These are phyloP conservation scores for Protomyctophum bolini DNA, from an alignment of 2,113 vertebrate species.

Conservation along the genomic window DNA sequence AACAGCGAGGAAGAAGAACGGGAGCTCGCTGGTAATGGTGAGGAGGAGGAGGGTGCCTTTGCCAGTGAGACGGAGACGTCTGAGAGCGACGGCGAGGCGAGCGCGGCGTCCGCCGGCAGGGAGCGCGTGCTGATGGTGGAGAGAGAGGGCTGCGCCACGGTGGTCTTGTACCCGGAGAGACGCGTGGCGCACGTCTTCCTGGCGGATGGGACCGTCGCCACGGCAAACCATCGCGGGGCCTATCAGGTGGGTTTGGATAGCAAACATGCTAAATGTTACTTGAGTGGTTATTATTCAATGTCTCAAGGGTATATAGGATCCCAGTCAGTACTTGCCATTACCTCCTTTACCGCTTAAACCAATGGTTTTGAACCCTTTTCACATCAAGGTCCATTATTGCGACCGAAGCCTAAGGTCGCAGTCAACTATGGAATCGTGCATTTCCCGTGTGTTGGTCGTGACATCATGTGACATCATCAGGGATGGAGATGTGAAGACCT, in stretches of 20 bases:
- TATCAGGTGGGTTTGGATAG: constrained; percentile 82
- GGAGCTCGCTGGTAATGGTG: background rate
- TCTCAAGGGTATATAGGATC: too few relatives aligned
- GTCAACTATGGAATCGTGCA: too few relatives aligned
- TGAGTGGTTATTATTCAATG: too few relatives aligned
- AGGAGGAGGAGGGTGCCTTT: background rate
- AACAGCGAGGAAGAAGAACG: constrained; percentile 1
- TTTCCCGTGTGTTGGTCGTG: too few relatives aligned
- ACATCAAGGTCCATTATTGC: too few relatives aligned
- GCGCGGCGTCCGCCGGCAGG: constrained; percentile 45
- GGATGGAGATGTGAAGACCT: too few relatives aligned
- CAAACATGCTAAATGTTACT: too few relatives aligned
- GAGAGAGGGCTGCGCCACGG: constrained; percentile 82
- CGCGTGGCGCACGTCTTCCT: constrained; percentile 79
- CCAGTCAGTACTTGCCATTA: too few relatives aligned
- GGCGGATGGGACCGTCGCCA: constrained; percentile 87
- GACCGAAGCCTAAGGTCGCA: too few relatives aligned
- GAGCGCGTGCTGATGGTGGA: constrained; percentile 83
- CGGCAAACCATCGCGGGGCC: constrained; percentile 79
- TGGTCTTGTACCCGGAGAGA: constrained; percentile 82
- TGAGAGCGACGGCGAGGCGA: constrained; percentile 34
- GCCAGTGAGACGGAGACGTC: background rate
- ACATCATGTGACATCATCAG: too few relatives aligned
- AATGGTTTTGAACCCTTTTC: too few relatives aligned
- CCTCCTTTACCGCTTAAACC: too few relatives aligned